Evolutionary conservation across 2,797 vertebrate species (phyloP).

Genomic region (Gymnocypris eckloni): DNA sequence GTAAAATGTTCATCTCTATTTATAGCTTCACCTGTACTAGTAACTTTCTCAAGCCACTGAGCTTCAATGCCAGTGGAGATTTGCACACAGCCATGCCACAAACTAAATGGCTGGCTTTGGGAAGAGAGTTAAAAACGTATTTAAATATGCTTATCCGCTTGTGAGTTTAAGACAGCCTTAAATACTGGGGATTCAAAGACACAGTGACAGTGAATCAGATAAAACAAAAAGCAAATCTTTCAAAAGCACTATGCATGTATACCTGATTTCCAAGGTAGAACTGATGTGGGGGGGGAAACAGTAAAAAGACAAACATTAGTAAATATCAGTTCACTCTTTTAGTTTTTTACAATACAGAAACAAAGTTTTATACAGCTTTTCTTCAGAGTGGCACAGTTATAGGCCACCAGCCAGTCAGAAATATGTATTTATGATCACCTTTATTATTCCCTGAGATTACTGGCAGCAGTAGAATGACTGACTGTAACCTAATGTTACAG

Average conservation of each 20-base stretch:
- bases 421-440: background rate
- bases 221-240: conserved; percentile 67
- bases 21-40: background rate
- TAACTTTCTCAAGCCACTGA: conserved; percentile 44
- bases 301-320: conserved; percentile 85
- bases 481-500: background rate
- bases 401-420: background rate
- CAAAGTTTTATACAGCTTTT: background rate
- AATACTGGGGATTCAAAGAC: conserved; percentile 66
- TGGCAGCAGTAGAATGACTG: background rate
- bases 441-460: conserved; percentile 21
- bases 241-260: conserved; percentile 81
- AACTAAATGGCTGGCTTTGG: conserved; percentile 5
- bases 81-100: conserved; percentile 4
- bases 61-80: background rate
- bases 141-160: conserved; percentile 67
- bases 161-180: conserved; percentile 76
- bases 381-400: background rate
- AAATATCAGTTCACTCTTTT: conserved; percentile 22
- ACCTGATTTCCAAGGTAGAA: conserved; percentile 99
- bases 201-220: conserved; percentile 67
- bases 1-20: background rate
- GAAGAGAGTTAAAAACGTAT: conserved; percentile 14
- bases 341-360: background rate
- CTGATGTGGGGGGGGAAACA: conserved; percentile 88